A percentile compares a stretch with the other conserved stretches of the same genome.
phyloP scores from a whole-genome alignment of 2,888 invertebrate genomes.

The Strigamia crassipes region DNA sequence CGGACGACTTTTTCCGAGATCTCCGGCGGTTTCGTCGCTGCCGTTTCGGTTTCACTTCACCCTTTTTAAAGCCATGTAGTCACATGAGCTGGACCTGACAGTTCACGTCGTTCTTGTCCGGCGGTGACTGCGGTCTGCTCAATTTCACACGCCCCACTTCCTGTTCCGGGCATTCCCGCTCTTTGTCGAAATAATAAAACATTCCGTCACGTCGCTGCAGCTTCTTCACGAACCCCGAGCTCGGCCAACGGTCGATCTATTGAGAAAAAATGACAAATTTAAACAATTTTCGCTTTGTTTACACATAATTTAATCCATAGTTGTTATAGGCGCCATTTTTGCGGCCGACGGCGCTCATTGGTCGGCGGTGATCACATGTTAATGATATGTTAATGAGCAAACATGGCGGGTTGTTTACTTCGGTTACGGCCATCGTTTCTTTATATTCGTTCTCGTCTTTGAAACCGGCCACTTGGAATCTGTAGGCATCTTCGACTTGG shows the following conservation, averaged over 20 bases:
- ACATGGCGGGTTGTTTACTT: constrained; percentile 7
- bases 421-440: background rate
- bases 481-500: constrained; percentile 42
- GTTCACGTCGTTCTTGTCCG: background rate
- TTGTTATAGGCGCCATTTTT: too few relatives aligned
- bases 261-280: too few relatives aligned
- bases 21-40: background rate
- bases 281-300: too few relatives aligned
- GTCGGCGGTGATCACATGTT: too few relatives aligned
- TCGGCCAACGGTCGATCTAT: background rate
- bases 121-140: background rate
- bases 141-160: constrained; percentile 22
- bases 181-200: constrained; percentile 14
- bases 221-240: constrained; percentile 18
- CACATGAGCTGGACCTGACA: constrained; percentile 28
- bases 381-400: background rate
- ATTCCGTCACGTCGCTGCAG: constrained; percentile 10
- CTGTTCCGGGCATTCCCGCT: constrained; percentile 29
- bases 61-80: background rate
- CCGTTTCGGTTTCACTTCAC: background rate
- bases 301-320: too few relatives aligned
- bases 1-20: background rate
- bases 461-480: constrained; percentile 46
- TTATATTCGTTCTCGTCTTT: constrained; percentile 38
- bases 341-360: too few relatives aligned